phyloP scores from a whole-genome alignment of 2,113 vertebrate genomes.

The Nothocercus nigrocapillus region DNA sequence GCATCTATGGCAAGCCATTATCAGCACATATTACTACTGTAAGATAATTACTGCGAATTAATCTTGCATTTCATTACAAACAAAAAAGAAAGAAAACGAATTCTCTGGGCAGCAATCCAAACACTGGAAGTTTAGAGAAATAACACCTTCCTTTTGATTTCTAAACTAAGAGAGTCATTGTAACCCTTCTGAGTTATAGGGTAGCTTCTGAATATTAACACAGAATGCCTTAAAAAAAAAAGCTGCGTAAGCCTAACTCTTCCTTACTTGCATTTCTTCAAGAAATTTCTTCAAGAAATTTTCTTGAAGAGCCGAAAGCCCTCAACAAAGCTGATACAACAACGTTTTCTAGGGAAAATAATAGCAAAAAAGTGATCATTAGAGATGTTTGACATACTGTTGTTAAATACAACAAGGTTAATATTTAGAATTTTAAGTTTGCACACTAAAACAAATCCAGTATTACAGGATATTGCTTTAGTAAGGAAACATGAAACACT shows the following conservation, averaged over 20 bases:
- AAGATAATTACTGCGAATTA: not conserved
- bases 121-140: not conserved
- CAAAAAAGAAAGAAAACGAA: not conserved
- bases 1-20: not conserved
- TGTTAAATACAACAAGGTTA: not conserved
- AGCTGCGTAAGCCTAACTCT: not conserved
- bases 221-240: not conserved
- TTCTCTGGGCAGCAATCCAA: not conserved
- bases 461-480: not conserved
- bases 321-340: not conserved
- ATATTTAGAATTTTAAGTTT: not conserved
- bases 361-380: not conserved
- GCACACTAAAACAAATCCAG: not conserved
- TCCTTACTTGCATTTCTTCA: not conserved
- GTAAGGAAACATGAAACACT: not conserved
- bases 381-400: not conserved
- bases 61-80: not conserved
- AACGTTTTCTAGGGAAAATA: not conserved
- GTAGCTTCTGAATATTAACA: not conserved
- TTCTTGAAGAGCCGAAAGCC: not conserved
- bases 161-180: not conserved
- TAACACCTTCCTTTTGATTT: fast-evolving
- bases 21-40: not conserved
- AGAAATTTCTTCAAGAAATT: not conserved
- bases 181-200: not conserved